A percentile compares a stretch with the other conserved stretches of the same genome.
Evolutionary conservation across 53 echinoderm and acorn worm genomes (phyloP).

Genomic region (Holothuria leucospilota): DNA sequence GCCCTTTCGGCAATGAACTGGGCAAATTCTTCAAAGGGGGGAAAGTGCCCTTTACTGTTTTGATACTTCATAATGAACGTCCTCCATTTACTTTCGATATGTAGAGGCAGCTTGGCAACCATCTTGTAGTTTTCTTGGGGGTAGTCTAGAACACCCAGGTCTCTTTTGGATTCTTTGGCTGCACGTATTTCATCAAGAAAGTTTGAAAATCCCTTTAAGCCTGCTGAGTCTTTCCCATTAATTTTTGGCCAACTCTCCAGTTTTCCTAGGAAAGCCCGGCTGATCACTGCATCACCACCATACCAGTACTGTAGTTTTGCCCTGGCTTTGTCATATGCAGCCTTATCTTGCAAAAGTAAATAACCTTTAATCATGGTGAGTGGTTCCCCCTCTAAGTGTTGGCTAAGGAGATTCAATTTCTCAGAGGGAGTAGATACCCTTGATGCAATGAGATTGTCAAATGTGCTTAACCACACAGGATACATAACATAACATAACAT

Average conservation of each 20-base stretch:
- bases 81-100: no score
- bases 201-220: no score
- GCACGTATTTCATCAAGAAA: no score
- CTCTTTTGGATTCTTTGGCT: no score
- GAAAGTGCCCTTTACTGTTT: no score
- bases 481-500: no score
- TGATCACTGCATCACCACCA: slow-evolving; percentile 3
- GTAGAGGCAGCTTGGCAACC: no score
- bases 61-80: no score
- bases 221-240: no score
- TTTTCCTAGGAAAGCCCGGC: slow-evolving; percentile 24
- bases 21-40: neutral
- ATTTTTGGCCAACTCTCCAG: no score
- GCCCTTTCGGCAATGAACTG: slow-evolving; percentile 23
- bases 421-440: neutral
- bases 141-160: no score
- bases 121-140: no score
- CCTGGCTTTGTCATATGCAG: slow-evolving; percentile 37
- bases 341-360: slow-evolving; percentile 22
- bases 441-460: slow-evolving; percentile 6
- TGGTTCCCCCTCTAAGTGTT: slow-evolving; percentile 50
- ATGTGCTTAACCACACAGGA: slow-evolving; percentile 12
- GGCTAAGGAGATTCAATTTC: slow-evolving; percentile 30
- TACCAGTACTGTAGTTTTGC: slow-evolving; percentile 14
- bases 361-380: slow-evolving; percentile 1